phyloP scores from a whole-genome alignment of 2,888 invertebrate genomes.

The Caenorhabditis becei region DNA sequence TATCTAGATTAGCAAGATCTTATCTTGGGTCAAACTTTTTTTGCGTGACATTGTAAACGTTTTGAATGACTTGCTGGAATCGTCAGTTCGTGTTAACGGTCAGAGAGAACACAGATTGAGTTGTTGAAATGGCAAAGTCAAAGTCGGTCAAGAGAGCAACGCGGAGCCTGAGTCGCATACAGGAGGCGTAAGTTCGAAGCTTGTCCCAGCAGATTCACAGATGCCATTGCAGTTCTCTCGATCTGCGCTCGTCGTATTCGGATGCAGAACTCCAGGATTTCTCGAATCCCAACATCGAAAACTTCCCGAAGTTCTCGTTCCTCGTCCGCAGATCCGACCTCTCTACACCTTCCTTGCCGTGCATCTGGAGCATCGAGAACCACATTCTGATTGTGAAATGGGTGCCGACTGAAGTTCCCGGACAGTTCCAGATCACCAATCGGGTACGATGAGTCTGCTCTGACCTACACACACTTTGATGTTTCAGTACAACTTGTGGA shows the following conservation, averaged over 20 bases:
- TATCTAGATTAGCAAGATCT: too few species aligned
- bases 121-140: not conserved
- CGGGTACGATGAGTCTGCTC: conserved; percentile 21
- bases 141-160: not conserved
- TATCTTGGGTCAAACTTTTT: too few species aligned
- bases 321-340: conserved; percentile 12
- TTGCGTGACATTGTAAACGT: too few species aligned
- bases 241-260: too few species aligned
- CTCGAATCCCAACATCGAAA: not conserved
- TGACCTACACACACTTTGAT: not conserved
- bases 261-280: not conserved
- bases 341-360: not conserved
- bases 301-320: conserved; percentile 23
- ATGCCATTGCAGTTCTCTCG: not conserved
- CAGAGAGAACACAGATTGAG: too few species aligned
- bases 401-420: conserved; percentile 13
- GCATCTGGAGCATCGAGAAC: conserved; percentile 54
- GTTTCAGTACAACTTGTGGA: conserved; percentile 40
- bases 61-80: too few species aligned
- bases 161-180: too few species aligned
- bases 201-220: too few species aligned
- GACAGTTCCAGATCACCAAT: conserved; percentile 38
- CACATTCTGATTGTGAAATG: conserved; percentile 49
- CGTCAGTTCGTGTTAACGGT: too few species aligned
- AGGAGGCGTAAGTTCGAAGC: too few species aligned